phyloP scores from a whole-genome alignment of 92 coral and sea anemone genomes.

The Porites cylindrica region DNA sequence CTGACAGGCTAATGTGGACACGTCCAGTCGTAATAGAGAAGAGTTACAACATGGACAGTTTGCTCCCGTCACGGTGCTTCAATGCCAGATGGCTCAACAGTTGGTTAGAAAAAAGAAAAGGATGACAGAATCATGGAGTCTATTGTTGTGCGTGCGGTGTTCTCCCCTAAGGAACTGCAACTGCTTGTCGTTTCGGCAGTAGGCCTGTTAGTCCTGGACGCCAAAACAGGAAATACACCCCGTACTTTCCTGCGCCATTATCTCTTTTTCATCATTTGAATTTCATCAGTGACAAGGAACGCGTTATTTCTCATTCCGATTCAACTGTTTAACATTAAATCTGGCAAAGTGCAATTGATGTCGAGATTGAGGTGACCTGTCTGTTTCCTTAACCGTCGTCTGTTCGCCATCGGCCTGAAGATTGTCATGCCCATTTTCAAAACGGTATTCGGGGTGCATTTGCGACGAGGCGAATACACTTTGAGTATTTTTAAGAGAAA shows the following conservation, averaged over 20 bases:
- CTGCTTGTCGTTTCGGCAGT: not conserved
- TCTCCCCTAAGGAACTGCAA: conserved; percentile 9
- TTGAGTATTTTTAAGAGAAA: not conserved
- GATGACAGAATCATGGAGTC: too few species aligned
- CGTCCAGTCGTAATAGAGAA: too few species aligned
- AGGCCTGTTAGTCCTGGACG: not conserved
- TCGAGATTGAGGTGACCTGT: not conserved
- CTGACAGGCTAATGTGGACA: not conserved
- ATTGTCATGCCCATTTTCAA: not conserved
- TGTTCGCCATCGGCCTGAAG: not conserved
- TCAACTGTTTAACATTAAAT: not conserved
- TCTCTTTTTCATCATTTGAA: not conserved
- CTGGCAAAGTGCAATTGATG: conserved; percentile 6
- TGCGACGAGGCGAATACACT: not conserved
- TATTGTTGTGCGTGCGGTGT: not conserved
- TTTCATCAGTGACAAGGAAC: conserved; percentile 30
- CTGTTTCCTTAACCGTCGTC: not conserved
- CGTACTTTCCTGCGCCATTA: not conserved
- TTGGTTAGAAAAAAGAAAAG: too few species aligned
- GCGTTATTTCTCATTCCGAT: not conserved
- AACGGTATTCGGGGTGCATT: not conserved
- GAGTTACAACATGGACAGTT: too few species aligned
- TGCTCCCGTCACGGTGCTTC: too few species aligned
- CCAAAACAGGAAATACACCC: conserved; percentile 9
- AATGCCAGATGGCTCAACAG: too few species aligned